phyloP scores from a whole-genome alignment of 2,888 invertebrate species.

The Rotaria sp. region DNA sequence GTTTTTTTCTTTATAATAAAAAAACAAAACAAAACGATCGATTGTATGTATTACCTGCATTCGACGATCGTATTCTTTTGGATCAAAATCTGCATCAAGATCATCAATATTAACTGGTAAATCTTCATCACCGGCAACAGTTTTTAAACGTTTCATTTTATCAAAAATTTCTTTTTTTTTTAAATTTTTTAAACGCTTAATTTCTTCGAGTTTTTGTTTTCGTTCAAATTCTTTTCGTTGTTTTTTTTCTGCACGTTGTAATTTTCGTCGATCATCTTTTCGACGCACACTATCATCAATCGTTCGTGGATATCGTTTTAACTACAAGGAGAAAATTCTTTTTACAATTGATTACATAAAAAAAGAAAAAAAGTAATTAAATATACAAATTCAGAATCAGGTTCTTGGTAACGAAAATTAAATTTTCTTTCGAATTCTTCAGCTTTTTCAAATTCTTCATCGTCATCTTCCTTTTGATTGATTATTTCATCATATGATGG shows the following conservation, averaged over 20 bases:
- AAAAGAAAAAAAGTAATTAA: neutral
- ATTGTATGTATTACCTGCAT: slow-evolving; percentile 61
- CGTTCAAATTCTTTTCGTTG: slow-evolving; percentile 62
- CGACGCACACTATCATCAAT: slow-evolving; percentile 73
- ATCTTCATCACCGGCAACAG: slow-evolving; percentile 75
- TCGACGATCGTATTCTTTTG: slow-evolving; percentile 72
- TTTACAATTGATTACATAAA: neutral
- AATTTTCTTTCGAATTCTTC: slow-evolving; percentile 86
- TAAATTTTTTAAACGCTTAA: slow-evolving; percentile 75
- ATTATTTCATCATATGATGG: slow-evolving; percentile 64
- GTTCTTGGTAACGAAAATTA: slow-evolving; percentile 92
- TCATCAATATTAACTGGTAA: slow-evolving; percentile 69
- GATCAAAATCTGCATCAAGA: slow-evolving; percentile 72
- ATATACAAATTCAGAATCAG: slow-evolving; percentile 71
- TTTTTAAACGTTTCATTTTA: slow-evolving; percentile 75
- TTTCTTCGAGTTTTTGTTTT: slow-evolving; percentile 71
- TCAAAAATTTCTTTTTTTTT: slow-evolving; percentile 82
- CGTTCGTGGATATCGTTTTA: slow-evolving; percentile 82
- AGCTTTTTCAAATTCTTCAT: slow-evolving; percentile 57
- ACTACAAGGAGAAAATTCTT: slow-evolving; percentile 56
- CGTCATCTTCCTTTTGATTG: slow-evolving; percentile 59
- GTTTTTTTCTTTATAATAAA: too few species aligned
- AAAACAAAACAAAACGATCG: neutral
- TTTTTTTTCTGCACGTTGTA: slow-evolving; percentile 66
- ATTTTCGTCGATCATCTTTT: slow-evolving; percentile 70